phyloP scores from a whole-genome alignment of 2,113 vertebrate genomes.

The Alligator mississippiensis region DNA sequence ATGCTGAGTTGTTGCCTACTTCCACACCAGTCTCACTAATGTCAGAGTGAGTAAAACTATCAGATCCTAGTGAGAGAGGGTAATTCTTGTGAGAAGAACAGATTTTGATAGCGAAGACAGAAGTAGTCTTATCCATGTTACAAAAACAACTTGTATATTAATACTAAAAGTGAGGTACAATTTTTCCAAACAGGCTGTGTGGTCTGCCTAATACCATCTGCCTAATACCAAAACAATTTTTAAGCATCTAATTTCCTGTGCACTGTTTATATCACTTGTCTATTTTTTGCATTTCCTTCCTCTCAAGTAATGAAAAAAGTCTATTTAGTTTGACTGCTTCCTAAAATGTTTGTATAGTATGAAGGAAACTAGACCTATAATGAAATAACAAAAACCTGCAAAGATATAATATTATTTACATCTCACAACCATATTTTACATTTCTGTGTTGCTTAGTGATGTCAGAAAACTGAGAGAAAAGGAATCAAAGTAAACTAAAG shows the following conservation, averaged over 20 bases:
- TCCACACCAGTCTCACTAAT: not conserved
- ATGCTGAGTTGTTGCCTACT: not conserved
- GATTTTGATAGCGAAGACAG: not conserved
- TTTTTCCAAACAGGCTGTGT: too few relatives aligned
- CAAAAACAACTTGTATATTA: too few relatives aligned
- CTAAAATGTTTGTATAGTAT: not conserved
- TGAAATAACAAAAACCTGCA: not conserved
- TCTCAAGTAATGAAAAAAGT: not conserved
- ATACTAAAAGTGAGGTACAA: too few relatives aligned
- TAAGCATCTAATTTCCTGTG: not conserved
- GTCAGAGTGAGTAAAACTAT: rapidly evolving
- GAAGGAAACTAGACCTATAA: not conserved
- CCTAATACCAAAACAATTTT: not conserved
- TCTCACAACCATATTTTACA: not conserved
- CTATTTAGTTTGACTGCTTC: not conserved
- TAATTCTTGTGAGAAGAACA: not conserved
- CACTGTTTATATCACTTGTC: not conserved
- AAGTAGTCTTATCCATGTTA: not conserved
- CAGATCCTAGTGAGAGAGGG: not conserved
- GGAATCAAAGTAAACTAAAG: not conserved
- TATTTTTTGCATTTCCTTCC: not conserved
- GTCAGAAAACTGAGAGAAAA: not conserved
- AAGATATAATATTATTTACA: not conserved
- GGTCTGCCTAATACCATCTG: too few relatives aligned
- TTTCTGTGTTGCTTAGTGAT: not conserved